Evolutionary conservation across 2,888 invertebrate genomes (phyloP), one percentile per base, ranked within the genome.

Genomic region (Stenichneumon culpator): DNA sequence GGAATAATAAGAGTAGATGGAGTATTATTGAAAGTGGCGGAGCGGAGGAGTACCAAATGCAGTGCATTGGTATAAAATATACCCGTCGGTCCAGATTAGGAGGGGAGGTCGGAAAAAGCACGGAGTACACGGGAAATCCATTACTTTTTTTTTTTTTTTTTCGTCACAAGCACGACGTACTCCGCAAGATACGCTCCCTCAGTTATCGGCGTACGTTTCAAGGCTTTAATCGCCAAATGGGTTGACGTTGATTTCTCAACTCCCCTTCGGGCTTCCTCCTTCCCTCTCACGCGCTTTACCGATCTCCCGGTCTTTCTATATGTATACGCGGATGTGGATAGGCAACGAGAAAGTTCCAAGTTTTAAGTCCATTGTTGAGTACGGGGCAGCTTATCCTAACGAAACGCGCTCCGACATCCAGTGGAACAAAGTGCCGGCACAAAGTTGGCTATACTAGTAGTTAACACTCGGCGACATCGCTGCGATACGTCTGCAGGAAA

Each of bases 191-290:
- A 79, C 74, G 63, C 69, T 63, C 77, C 72, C 68, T 77, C 79
- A 79, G 77, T 83, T 86, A 83, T 83, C 83, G 79, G 39, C 77
- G 79, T 72, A 79, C 79, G 79, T 80, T 83, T 82, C 72, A 77
- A 52, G 57, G 85, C 72, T 79, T 86, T 79, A 86, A 83, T 86
- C 83, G 77, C 67, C 85, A 86, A 86, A 86, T 86, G 83, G 85
- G 77, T 86, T 80, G 83, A 80, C 79, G 83, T 82, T 84, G 82
- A 84, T 86, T 72, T 86, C 77, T 73, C 72, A 57, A 75, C 54
- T 60, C 60, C 28, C 25, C 16, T 25, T 60, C 25, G 67, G 39
- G 39, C 63, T 69, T 69, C 54, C n/a, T 25, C 44, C 75, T 67
- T 19, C 36, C 2, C 39, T 19, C 39, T 19, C 67, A 7, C 16